Conservation (phyloP, 2,113 vertebrate species). For the Nesogale talazaci region DNA sequence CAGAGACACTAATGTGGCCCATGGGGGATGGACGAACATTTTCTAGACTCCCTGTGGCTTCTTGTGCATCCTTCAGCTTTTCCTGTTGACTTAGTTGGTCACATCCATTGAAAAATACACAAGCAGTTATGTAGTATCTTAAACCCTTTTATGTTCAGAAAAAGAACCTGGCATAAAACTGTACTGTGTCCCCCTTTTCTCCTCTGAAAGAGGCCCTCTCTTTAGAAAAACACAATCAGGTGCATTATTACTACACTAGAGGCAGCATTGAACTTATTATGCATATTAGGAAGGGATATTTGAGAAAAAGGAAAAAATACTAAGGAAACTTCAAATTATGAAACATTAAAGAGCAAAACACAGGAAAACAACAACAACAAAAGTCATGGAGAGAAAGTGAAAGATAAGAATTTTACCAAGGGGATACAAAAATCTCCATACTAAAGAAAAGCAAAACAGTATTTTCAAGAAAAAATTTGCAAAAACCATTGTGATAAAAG, state of each 20-base stretch:
- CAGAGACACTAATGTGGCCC: slow-evolving; percentile 37
- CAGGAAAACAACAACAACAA: not conserved
- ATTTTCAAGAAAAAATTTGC: not conserved
- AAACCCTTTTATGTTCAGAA: slow-evolving; percentile 10
- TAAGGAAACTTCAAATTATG: not conserved
- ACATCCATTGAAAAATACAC: not conserved
- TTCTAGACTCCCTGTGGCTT: slow-evolving; percentile 14
- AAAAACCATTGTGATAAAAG: not conserved
- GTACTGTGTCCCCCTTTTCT: not conserved
- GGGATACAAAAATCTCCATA: not conserved
- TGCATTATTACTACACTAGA: slow-evolving; percentile 10
- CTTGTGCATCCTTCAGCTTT: slow-evolving; percentile 15
- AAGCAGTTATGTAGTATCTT: slow-evolving; percentile 9
- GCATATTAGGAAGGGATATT: not conserved
- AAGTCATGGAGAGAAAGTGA: not conserved
- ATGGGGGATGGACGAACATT: not conserved
- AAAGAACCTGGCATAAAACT: not conserved
- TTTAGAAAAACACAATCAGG: slow-evolving; percentile 32
- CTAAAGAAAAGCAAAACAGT: not conserved
- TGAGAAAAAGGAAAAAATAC: not conserved
- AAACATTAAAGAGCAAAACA: not conserved
- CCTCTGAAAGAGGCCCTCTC: not conserved
- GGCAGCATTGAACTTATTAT: not conserved
- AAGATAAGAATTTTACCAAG: not conserved
- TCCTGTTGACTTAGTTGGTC: not conserved